phyloP scores from a whole-genome alignment of 1,140 invertebrate genomes.

The Pogonomyrmex californicus region DNA sequence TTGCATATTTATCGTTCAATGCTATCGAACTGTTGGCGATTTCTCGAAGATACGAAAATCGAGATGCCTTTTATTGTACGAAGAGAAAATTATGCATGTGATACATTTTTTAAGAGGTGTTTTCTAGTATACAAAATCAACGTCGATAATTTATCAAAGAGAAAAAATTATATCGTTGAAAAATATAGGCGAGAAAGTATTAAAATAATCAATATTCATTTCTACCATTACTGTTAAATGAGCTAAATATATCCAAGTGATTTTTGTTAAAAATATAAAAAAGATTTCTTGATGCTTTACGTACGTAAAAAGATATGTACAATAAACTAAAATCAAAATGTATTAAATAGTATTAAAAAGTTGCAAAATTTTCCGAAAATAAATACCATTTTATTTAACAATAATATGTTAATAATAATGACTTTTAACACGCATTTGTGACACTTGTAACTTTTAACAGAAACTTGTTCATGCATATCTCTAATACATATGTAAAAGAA shows the following conservation, averaged over 20 bases:
- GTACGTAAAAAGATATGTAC: background rate
- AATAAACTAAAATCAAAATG: background rate
- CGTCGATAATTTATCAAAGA: background rate
- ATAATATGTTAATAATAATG: background rate
- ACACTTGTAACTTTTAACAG: background rate
- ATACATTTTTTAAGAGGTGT: background rate
- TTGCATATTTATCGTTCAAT: slow-evolving; percentile 39
- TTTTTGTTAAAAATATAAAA: background rate
- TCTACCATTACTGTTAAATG: background rate
- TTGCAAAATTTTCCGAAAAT: background rate
- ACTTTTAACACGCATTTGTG: background rate
- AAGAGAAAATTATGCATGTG: background rate
- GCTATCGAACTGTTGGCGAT: slow-evolving; percentile 36
- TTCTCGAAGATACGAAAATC: background rate
- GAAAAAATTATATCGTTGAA: background rate
- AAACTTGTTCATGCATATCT: background rate
- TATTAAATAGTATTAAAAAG: background rate
- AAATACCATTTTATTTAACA: background rate
- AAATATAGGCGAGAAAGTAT: background rate
- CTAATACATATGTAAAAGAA: background rate
- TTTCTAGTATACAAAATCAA: background rate
- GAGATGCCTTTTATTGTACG: background rate
- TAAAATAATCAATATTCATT: slow-evolving; percentile 4
- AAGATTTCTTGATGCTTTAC: background rate
- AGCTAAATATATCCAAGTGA: background rate